phyloP scores from a whole-genome alignment of 2,113 vertebrate genomes.

The Ivindomyrus marchei region DNA sequence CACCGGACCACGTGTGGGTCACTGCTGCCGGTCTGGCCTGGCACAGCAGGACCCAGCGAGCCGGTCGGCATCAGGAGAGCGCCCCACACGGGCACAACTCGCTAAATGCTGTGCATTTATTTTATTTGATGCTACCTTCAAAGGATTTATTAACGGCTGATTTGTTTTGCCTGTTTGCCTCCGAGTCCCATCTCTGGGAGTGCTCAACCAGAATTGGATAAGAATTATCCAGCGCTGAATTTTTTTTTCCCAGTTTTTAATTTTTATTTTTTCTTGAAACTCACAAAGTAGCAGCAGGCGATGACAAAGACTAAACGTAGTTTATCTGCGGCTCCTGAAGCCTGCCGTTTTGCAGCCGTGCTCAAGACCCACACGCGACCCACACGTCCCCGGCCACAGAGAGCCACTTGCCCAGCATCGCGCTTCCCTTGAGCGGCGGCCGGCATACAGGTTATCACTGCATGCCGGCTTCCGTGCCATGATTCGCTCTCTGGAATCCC shows the following conservation, averaged over 20 bases:
- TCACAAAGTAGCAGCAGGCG: neutral
- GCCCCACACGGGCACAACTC: neutral
- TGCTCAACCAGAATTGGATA: neutral
- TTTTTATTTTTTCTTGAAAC: neutral
- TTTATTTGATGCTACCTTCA: neutral
- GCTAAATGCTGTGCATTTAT: neutral
- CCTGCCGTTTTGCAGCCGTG: neutral
- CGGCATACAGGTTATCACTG: neutral
- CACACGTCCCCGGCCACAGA: neutral
- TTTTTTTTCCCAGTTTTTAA: neutral
- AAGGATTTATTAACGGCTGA: neutral
- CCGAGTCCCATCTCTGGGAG: neutral
- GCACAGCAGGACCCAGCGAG: neutral
- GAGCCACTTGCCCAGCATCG: neutral
- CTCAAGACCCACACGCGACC: no score
- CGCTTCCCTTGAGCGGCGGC: neutral
- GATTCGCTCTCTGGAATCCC: neutral
- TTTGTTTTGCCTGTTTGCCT: conserved; percentile 7
- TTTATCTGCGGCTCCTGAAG: neutral
- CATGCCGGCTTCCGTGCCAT: neutral
- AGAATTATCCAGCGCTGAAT: neutral
- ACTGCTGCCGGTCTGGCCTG: neutral
- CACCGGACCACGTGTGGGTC: neutral
- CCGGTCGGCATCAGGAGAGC: no score
- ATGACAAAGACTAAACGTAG: neutral